phyloP scores from a whole-genome alignment of 2,888 invertebrate genomes.

The Phania funesta region DNA sequence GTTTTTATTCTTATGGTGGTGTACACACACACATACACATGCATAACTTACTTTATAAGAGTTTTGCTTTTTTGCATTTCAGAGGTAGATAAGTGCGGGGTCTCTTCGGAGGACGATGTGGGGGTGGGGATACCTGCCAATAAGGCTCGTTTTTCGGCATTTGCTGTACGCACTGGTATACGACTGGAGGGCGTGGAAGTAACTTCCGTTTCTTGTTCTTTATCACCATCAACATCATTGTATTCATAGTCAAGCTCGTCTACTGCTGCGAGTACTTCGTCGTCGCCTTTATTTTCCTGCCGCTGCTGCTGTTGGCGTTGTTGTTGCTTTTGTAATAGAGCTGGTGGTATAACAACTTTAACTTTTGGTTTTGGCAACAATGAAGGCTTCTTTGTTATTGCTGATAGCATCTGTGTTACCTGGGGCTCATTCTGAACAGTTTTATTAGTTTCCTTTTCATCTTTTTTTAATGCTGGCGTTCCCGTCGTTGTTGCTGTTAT shows the following conservation, averaged over 20 bases:
- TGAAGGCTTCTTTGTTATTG: constrained; percentile 73
- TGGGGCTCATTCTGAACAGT: constrained; percentile 37
- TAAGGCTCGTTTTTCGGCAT: constrained; percentile 77
- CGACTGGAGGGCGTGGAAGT: constrained; percentile 74
- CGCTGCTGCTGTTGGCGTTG: constrained; percentile 63
- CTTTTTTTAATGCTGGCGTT: constrained; percentile 27
- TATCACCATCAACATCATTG: constrained; percentile 51
- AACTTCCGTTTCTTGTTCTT: constrained; percentile 62
- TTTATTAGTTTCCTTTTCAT: constrained; percentile 37
- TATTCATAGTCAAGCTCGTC: background rate
- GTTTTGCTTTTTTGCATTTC: constrained; percentile 71
- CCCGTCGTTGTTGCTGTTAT: constrained; percentile 22
- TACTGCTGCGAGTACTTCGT: background rate
- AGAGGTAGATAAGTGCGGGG: constrained; percentile 39
- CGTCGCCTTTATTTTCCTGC: background rate
- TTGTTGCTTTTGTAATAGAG: constrained; percentile 73
- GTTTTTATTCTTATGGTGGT: background rate
- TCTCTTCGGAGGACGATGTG: constrained; percentile 47
- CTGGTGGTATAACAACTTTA: constrained; percentile 77
- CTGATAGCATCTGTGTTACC: constrained; percentile 45
- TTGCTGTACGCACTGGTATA: constrained; percentile 79
- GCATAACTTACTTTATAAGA: constrained; percentile 76
- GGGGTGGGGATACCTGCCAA: constrained; percentile 68
- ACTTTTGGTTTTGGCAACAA: constrained; percentile 79
- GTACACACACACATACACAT: constrained; percentile 41